A percentile compares a stretch with the other conserved stretches of the same genome.
Evolutionary conservation across 2,113 vertebrate species (phyloP).

Genomic region (Athene noctua): DNA sequence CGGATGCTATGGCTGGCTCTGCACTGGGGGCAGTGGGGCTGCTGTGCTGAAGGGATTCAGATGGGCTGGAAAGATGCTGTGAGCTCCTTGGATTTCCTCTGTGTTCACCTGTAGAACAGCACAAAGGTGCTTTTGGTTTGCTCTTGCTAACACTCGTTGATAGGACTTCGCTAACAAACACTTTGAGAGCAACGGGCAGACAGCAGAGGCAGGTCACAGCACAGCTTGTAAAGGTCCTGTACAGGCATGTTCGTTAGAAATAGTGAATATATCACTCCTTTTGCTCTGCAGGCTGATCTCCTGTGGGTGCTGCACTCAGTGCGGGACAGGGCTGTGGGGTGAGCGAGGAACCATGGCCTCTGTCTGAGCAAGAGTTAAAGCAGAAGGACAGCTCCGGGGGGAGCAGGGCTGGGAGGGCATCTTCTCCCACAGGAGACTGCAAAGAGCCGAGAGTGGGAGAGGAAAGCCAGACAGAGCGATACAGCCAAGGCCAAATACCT

Average conservation of each 20-base stretch:
- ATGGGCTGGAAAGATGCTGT: not conserved
- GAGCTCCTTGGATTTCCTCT: not conserved
- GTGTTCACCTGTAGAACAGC: not conserved
- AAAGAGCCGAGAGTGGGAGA: not conserved
- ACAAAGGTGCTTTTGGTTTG: not conserved
- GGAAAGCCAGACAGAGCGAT: not conserved
- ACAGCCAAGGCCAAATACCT: not conserved
- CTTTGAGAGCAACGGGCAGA: not conserved
- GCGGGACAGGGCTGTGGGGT: fast-evolving
- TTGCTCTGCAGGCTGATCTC: not conserved
- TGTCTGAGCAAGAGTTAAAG: not conserved
- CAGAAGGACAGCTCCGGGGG: not conserved
- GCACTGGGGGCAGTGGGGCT: fast-evolving
- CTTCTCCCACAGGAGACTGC: not conserved
- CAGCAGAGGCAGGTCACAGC: no score
- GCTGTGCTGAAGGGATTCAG: not conserved
- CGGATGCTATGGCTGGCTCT: fast-evolving
- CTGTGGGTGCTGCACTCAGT: fast-evolving
- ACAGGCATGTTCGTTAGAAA: not conserved
- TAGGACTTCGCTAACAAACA: fast-evolving
- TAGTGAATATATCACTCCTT: not conserved
- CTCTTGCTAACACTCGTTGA: not conserved
- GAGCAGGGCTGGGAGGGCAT: not conserved
- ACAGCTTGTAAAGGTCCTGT: not conserved
- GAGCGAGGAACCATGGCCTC: not conserved